Evolutionary conservation across 1,140 invertebrate genomes (phyloP), one percentile per base, ranked within the genome.

Genomic region (Papilio polytes): DNA sequence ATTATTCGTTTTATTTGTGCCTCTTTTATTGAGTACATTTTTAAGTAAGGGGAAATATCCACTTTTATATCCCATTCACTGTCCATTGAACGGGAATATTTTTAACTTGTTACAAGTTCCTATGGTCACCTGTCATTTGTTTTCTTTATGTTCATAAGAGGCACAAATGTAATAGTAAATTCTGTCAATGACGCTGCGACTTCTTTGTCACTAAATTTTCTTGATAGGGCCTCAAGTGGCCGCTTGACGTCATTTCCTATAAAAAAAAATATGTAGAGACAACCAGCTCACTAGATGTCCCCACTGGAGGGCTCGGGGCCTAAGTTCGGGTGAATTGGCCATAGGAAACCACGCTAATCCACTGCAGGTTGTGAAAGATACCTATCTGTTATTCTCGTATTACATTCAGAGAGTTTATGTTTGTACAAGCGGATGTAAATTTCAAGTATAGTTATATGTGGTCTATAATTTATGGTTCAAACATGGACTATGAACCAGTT

Each of bases 401-500:
- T 36, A 36, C 31, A 36, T 36, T 2, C 56, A 63, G 9, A 63
- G 8, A 63, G 20, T 6, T 56, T 3, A 20, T 63, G 20, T 26
- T 66, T 66, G 12, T 13, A 48, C 12, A 48, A 70, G 22, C 2
- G 22, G 26, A 12, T 31, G 4, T 36, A 66, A 31, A 31, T 66
- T 66, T 15, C 63, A 36, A 66, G 12, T 15, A 7, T 66, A 66
- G 63, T 66, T 63, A 63, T 22, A 70, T 36, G 13, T 66, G 13
- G 10, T 7, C 12, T 70, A 31, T 70, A 70, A 70, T 70, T 70
- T 70, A 70, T 31, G 0, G 10, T 7, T 70, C 12, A 36, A 70
- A 70, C 22, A 66, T 15, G 26, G 22, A 70, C 63, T 70, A 70
- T 70, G 63, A 70, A 31, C 26, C 63, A 36, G 63, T 70, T 63